phyloP scores from a whole-genome alignment of 2,113 vertebrate genomes.

The Tachycineta bicolor region DNA sequence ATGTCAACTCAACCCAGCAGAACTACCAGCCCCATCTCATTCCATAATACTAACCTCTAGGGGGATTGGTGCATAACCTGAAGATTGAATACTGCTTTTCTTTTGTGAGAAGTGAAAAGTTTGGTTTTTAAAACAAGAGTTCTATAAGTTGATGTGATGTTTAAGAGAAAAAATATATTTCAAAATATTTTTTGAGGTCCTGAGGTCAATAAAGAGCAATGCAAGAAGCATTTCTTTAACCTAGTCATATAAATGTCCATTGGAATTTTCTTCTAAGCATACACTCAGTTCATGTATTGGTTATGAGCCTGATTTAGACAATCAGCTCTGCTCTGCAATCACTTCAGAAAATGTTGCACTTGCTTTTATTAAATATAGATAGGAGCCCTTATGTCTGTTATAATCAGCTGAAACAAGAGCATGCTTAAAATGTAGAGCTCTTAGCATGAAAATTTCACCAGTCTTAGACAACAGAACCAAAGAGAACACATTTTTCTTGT shows the following conservation, averaged over 20 bases:
- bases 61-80: neutral
- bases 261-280: neutral
- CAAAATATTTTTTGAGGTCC: neutral
- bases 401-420: conserved; percentile 62
- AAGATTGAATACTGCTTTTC: neutral
- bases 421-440: conserved; percentile 36
- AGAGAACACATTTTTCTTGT: conserved; percentile 31
- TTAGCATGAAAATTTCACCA: conserved; percentile 74
- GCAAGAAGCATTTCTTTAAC: neutral
- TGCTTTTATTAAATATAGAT: conserved; percentile 73
- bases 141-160: neutral
- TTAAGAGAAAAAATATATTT: neutral
- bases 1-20: neutral
- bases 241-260: neutral
- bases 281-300: conserved; percentile 23
- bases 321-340: conserved; percentile 31
- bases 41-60: neutral
- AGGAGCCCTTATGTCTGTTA: conserved; percentile 60
- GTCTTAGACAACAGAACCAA: neutral
- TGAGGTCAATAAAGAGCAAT: neutral
- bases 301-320: conserved; percentile 45
- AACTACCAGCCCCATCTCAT: neutral
- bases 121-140: neutral
- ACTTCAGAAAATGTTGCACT: conserved; percentile 41
- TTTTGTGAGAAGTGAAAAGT: neutral